phyloP scores from a whole-genome alignment of 2,888 invertebrate genomes.

The Hyppa rectilinea region DNA sequence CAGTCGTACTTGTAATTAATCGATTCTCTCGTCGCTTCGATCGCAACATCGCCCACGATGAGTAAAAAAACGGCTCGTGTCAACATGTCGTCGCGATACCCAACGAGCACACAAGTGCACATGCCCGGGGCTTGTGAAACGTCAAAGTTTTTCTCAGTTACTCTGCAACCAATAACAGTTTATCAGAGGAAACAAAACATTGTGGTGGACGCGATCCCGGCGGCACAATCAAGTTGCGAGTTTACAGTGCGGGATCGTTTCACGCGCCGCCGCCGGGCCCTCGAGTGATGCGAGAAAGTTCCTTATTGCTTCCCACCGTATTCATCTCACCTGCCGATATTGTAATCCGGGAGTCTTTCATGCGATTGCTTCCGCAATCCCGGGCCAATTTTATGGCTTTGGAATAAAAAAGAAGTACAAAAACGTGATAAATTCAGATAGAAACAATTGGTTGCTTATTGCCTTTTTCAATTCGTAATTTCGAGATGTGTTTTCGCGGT shows the following conservation, averaged over 20 bases:
- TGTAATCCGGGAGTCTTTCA: constrained; percentile 68
- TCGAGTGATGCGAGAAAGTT: constrained; percentile 73
- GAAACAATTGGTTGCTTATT: constrained; percentile 36
- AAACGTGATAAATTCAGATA: constrained; percentile 44
- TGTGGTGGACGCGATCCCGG: constrained; percentile 64
- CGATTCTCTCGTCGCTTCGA: constrained; percentile 29
- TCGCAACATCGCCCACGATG: constrained; percentile 11
- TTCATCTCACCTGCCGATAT: constrained; percentile 77
- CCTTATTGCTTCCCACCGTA: constrained; percentile 77
- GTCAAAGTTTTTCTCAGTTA: constrained; percentile 61
- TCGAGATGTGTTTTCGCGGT: constrained; percentile 45
- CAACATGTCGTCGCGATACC: constrained; percentile 27
- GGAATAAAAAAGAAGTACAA: constrained; percentile 54
- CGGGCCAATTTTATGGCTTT: constrained; percentile 56
- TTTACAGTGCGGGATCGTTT: constrained; percentile 64
- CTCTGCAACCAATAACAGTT: constrained; percentile 74
- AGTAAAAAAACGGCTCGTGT: constrained; percentile 29
- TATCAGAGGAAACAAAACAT: constrained; percentile 73
- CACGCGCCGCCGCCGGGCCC: constrained; percentile 58
- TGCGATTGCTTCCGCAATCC: constrained; percentile 65
- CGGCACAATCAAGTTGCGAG: constrained; percentile 73
- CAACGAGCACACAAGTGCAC: constrained; percentile 37
- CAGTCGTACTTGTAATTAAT: constrained; percentile 23
- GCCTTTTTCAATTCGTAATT: constrained; percentile 34
- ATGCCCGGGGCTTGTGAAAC: constrained; percentile 51